A percentile compares a stretch with the other conserved stretches of the same genome.
These are phyloP conservation scores for Callosobruchus maculatus DNA, from an alignment of 2,888 invertebrate genomes.

Conservation along the genomic window DNA sequence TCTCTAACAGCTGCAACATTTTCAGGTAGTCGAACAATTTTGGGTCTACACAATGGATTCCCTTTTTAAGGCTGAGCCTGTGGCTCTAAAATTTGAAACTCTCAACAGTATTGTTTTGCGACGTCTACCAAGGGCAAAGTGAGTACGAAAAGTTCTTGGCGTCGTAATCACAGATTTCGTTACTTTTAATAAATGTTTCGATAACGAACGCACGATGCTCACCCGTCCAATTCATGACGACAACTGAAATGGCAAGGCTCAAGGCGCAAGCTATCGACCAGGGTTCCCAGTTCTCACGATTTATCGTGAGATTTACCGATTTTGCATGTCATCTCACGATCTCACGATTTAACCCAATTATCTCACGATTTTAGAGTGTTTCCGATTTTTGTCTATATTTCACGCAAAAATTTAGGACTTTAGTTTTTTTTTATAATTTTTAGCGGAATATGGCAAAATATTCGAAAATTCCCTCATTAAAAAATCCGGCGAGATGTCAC, in stretches of 20 bases:
- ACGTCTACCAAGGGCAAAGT: slow-evolving; percentile 16
- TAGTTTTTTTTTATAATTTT: no score
- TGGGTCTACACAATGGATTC: slow-evolving; percentile 14
- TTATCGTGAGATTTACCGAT: no score
- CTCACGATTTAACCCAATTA: no score
- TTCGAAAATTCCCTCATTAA: no score
- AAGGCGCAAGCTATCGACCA: neutral
- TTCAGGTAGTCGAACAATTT: slow-evolving; percentile 10
- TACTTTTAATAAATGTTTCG: slow-evolving; percentile 8
- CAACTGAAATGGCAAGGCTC: no score
- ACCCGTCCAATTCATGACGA: slow-evolving; percentile 2
- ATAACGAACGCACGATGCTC: neutral
- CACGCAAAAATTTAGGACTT: no score
- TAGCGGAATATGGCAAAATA: no score
- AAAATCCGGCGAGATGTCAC: no score
- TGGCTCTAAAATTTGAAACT: slow-evolving; percentile 18
- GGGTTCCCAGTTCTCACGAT: no score
- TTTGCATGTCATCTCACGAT: no score
- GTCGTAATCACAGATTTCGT: slow-evolving; percentile 13
- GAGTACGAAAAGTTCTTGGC: slow-evolving; percentile 15
- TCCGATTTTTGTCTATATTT: no score
- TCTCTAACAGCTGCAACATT: slow-evolving; percentile 4
- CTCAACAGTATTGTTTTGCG: slow-evolving; percentile 14
- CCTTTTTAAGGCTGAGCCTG: slow-evolving; percentile 17
- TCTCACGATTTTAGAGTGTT: no score